A percentile compares a stretch with the other conserved stretches of the same genome.
Conservation (phyloP, 2,113 vertebrate genomes). For the Epinephelus cyanopodus region DNA sequence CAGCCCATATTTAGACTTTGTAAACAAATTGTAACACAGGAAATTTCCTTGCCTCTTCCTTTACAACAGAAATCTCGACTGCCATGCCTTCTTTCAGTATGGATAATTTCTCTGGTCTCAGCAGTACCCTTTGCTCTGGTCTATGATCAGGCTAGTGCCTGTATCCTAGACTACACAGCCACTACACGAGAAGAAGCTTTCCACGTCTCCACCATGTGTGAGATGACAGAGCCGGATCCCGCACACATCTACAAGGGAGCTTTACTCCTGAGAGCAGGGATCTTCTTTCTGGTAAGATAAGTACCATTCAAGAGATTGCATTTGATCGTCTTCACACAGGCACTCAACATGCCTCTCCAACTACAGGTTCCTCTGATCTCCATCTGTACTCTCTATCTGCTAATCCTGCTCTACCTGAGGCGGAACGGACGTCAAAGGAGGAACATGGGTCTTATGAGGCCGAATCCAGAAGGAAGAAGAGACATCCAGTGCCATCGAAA, state of each 20-base stretch:
- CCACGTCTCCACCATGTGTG: slow-evolving; percentile 84
- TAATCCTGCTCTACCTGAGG: slow-evolving; percentile 81
- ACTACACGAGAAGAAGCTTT: slow-evolving; percentile 75
- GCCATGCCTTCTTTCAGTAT: slow-evolving; percentile 79
- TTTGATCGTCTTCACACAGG: background rate
- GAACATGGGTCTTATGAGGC: slow-evolving; percentile 78
- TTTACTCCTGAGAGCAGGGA: slow-evolving; percentile 77
- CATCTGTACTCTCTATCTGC: slow-evolving; percentile 82
- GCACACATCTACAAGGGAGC: slow-evolving; percentile 81
- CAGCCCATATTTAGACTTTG: background rate
- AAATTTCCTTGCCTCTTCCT: background rate
- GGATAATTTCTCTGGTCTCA: slow-evolving; percentile 80
- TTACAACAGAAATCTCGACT: slow-evolving; percentile 72
- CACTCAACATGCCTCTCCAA: slow-evolving; percentile 9
- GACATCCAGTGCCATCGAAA: slow-evolving; percentile 68
- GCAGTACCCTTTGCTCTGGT: slow-evolving; percentile 84
- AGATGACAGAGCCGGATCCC: slow-evolving; percentile 84
- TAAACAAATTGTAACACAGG: slow-evolving; percentile 5
- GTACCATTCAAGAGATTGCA: background rate
- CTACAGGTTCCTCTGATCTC: slow-evolving; percentile 76
- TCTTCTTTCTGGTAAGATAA: slow-evolving; percentile 81
- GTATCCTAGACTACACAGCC: slow-evolving; percentile 85
- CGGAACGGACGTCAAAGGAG: slow-evolving; percentile 79
- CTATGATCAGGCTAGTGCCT: slow-evolving; percentile 80
- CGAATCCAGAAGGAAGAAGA: slow-evolving; percentile 48